These are phyloP conservation scores for Eidolon dupreanum DNA, from an alignment of 2,797 vertebrate species.

Conservation along the genomic window DNA sequence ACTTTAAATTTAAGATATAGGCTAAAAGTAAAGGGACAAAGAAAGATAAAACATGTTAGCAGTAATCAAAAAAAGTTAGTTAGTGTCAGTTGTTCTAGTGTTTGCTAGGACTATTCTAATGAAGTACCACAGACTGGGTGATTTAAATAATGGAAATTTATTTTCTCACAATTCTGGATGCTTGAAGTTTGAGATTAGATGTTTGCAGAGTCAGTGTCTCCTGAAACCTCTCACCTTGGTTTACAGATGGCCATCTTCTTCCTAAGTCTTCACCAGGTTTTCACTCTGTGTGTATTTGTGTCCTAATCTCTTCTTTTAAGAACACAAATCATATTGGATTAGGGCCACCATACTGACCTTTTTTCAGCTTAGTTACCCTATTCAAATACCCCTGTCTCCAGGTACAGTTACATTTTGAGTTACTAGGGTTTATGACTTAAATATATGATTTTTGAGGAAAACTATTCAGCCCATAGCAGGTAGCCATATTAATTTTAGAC, in stretches of 20 bases:
- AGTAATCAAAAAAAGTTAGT: background rate
- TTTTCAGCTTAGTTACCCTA: too few species aligned
- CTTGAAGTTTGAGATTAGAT: background rate
- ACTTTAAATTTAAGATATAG: background rate
- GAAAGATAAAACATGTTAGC: background rate
- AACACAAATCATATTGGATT: background rate
- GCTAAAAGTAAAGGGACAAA: background rate
- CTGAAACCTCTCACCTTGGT: background rate
- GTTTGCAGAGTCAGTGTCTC: background rate
- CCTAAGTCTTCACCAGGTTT: background rate
- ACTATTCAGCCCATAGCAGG: too few species aligned
- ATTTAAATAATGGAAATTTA: too few species aligned
- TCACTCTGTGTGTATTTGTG: background rate
- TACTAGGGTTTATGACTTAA: too few species aligned
- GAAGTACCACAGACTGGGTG: too few species aligned
- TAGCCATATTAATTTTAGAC: too few species aligned
- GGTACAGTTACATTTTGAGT: too few species aligned
- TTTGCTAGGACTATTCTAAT: too few species aligned
- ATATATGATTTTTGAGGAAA: too few species aligned
- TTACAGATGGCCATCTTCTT: background rate
- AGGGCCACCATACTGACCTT: background rate
- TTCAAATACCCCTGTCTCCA: too few species aligned
- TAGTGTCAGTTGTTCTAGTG: background rate
- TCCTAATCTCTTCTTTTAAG: background rate
- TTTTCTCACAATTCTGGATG: too few species aligned